phyloP scores from a whole-genome alignment of 1,140 invertebrate genomes.

The Caerostris extrusa region DNA sequence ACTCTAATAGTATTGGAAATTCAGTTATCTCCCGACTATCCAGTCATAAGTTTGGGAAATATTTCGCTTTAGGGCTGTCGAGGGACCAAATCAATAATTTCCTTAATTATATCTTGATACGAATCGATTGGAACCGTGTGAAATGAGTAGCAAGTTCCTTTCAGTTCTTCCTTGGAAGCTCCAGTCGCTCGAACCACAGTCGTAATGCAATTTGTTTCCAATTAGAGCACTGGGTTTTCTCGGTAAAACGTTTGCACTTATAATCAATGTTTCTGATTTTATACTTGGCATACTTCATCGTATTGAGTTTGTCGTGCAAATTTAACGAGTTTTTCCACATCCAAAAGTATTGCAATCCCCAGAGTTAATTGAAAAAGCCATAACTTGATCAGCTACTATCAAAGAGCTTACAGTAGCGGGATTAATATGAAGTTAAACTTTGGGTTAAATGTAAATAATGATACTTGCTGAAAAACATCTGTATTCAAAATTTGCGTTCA shows the following conservation, averaged over 20 bases:
- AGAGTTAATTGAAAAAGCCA: slow-evolving; percentile 9
- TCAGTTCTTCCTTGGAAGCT: slow-evolving; percentile 45
- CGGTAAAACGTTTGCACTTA: slow-evolving; percentile 44
- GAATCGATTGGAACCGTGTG: slow-evolving; percentile 44
- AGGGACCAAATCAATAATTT: slow-evolving; percentile 75
- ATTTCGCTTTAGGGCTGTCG: slow-evolving; percentile 70
- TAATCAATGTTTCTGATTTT: slow-evolving; percentile 45
- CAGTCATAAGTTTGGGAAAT: slow-evolving; percentile 75
- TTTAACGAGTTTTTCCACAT: slow-evolving; percentile 44
- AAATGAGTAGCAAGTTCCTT: slow-evolving; percentile 56
- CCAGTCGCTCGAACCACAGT: slow-evolving; percentile 2
- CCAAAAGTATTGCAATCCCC: slow-evolving; percentile 1
- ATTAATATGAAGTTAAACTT: background rate
- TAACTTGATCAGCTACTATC: background rate
- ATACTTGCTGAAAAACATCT: background rate
- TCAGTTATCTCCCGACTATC: slow-evolving; percentile 70
- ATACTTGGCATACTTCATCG: slow-evolving; percentile 26
- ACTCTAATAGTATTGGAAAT: slow-evolving; percentile 75
- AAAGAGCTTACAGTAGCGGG: background rate
- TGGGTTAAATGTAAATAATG: background rate
- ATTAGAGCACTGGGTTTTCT: background rate
- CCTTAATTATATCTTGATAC: slow-evolving; percentile 76
- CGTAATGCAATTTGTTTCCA: slow-evolving; percentile 39
- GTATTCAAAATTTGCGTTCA: too few relatives aligned
- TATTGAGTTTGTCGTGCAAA: background rate